Evolutionary conservation across 2,888 invertebrate species (phyloP).

Genomic region (Kryphioiulus occultus): DNA sequence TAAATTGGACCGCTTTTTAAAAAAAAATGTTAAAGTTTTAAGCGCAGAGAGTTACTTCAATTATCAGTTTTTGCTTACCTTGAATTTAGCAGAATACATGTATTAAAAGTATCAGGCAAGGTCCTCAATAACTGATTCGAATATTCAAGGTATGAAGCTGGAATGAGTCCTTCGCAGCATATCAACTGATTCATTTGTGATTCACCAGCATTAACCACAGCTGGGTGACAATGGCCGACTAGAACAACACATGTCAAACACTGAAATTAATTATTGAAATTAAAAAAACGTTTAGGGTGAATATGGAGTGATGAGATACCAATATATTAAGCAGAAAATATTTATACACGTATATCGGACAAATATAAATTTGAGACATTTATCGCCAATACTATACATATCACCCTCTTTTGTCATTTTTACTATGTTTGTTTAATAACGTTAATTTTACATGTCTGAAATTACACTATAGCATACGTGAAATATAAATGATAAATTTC

Average conservation of each 20-base stretch:
- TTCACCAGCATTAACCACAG: conserved; percentile 6
- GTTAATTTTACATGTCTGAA: too few species aligned
- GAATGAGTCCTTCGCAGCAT: not conserved
- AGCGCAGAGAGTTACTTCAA: not conserved
- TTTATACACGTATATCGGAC: too few species aligned
- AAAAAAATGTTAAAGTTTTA: not conserved
- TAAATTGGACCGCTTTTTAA: not conserved
- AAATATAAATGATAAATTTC: too few species aligned
- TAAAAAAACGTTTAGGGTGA: too few species aligned
- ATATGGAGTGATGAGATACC: too few species aligned
- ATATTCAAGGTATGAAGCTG: not conserved
- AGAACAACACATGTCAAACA: not conserved
- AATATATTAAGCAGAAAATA: too few species aligned
- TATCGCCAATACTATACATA: too few species aligned
- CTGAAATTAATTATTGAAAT: not conserved
- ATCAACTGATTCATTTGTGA: conserved; percentile 13
- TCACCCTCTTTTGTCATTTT: too few species aligned
- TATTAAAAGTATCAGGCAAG: conserved; percentile 31
- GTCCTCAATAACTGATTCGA: conserved; percentile 24
- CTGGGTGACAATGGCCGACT: conserved; percentile 38
- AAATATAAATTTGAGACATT: too few species aligned
- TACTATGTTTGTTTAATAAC: too few species aligned
- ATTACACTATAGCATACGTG: too few species aligned
- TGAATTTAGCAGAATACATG: conserved; percentile 13
- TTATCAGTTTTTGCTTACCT: not conserved